These are phyloP conservation scores for Anthopleura sola DNA, from an alignment of 64 coral and sea anemone genomes.

Conservation along the genomic window DNA sequence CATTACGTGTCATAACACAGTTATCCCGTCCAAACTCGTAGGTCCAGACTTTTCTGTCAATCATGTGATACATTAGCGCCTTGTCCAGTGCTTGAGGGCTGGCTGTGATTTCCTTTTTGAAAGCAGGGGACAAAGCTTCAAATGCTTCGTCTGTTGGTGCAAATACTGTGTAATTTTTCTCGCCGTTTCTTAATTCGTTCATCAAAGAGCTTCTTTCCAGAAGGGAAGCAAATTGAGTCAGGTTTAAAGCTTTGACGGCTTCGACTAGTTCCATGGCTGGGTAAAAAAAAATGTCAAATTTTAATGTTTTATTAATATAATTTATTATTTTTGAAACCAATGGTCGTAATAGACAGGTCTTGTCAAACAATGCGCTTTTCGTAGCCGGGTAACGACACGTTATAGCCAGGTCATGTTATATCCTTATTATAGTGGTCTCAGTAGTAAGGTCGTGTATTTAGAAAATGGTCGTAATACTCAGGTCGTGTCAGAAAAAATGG, in stretches of 20 bases:
- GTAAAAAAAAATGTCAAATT: background rate
- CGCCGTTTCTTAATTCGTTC: conserved; percentile 8
- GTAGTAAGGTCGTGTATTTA: background rate
- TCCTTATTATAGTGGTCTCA: background rate
- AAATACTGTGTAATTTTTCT: conserved; percentile 51
- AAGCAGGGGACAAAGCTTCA: conserved; percentile 36
- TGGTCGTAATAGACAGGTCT: background rate
- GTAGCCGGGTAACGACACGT: no score
- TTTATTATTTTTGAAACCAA: no score
- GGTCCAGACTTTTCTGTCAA: conserved; percentile 54
- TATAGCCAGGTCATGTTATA: background rate
- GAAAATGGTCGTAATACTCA: background rate
- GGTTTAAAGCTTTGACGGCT: conserved; percentile 48
- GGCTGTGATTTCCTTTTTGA: conserved; percentile 32
- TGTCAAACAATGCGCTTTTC: background rate
- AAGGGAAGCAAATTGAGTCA: conserved; percentile 48
- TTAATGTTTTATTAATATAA: no score
- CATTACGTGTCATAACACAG: conserved; percentile 39
- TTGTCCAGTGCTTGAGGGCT: conserved; percentile 44
- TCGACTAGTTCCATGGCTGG: conserved; percentile 77
- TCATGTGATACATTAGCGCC: conserved; percentile 63
- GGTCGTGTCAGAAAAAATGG: background rate
- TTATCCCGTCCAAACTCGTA: conserved; percentile 71
- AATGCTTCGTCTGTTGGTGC: conserved; percentile 84
- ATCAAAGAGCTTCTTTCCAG: conserved; percentile 48